These are phyloP conservation scores for Myotis findleyi DNA, from an alignment of 2,797 vertebrate species.

Conservation along the genomic window DNA sequence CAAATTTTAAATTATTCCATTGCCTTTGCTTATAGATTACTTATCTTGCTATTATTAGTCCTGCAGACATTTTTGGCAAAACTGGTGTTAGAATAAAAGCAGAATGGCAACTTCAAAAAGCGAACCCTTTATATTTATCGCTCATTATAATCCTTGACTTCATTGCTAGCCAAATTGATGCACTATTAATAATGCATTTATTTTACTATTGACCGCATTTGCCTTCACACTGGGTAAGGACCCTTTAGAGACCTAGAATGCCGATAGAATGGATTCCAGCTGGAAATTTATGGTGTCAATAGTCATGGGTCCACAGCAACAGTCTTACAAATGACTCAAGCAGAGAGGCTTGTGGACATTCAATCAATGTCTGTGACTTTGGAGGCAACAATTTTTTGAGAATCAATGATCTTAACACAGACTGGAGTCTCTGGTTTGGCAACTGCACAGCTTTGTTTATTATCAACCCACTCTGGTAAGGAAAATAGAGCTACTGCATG, in stretches of 20 bases:
- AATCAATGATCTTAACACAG: slow-evolving; percentile 30
- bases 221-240: neutral
- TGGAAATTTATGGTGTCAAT: neutral
- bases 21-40: neutral
- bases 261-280: neutral
- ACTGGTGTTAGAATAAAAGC: neutral
- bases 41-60: neutral
- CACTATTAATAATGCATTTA: slow-evolving; percentile 46
- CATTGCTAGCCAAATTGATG: neutral
- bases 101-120: neutral
- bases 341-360: neutral
- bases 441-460: neutral
- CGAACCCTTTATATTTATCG: neutral
- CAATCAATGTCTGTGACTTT: slow-evolving; percentile 34
- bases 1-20: neutral
- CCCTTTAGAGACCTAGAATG: neutral
- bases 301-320: neutral
- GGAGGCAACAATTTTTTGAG: slow-evolving; percentile 6
- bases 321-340: neutral
- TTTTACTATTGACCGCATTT: slow-evolving; percentile 9
- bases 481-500: neutral
- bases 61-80: neutral
- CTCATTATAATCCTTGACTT: slow-evolving; percentile 9
- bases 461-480: neutral
- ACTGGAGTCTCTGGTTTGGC: neutral